phyloP scores from a whole-genome alignment of 23 tunicate species.

The Botrylloides violaceus region DNA sequence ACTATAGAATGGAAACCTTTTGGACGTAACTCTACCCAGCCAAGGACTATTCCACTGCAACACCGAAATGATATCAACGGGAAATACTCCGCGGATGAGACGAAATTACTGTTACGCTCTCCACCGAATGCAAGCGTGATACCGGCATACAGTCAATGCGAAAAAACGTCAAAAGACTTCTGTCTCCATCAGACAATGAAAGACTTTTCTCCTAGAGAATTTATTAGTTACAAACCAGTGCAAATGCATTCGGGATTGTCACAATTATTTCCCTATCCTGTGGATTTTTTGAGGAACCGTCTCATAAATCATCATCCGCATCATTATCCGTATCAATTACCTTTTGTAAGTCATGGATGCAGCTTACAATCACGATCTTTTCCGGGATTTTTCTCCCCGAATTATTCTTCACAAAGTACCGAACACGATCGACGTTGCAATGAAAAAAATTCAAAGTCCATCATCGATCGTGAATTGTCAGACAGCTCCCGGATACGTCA shows the following conservation, averaged over 20 bases:
- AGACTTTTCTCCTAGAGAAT: not conserved
- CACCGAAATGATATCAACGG: not conserved
- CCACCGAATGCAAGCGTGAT: slow-evolving; percentile 21
- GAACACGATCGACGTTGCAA: not conserved
- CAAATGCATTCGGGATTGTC: not conserved
- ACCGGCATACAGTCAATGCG: slow-evolving; percentile 1
- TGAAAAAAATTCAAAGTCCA: too few relatives aligned
- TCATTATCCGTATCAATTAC: slow-evolving; percentile 25
- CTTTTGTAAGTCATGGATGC: not conserved
- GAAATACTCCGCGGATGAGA: not conserved
- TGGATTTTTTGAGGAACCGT: not conserved
- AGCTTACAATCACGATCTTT: not conserved
- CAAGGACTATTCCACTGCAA: not conserved
- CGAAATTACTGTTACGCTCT: slow-evolving; percentile 1
- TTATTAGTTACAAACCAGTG: not conserved
- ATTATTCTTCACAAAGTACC: not conserved
- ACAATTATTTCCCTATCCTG: slow-evolving; percentile 12
- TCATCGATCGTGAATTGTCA: too few relatives aligned
- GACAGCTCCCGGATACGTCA: too few relatives aligned
- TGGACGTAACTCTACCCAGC: not conserved
- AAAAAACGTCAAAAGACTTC: not conserved
- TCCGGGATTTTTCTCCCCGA: not conserved
- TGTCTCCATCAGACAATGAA: not conserved
- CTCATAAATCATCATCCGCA: slow-evolving; percentile 18
- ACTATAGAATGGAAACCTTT: slow-evolving; percentile 48